These are phyloP conservation scores for Podarcis muralis DNA, from an alignment of 2,113 vertebrate species.

Conservation along the genomic window DNA sequence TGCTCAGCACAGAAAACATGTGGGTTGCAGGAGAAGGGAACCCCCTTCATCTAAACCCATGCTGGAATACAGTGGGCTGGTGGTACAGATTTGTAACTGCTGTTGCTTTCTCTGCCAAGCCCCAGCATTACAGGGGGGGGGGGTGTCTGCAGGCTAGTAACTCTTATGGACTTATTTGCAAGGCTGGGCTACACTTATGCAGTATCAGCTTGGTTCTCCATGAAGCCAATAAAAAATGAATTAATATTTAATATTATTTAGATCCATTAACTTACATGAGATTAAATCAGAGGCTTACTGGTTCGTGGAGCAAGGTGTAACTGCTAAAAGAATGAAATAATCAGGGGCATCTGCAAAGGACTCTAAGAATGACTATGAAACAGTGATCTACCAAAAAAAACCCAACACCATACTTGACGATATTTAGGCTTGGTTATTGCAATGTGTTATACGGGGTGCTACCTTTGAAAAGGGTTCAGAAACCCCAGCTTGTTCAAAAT, in stretches of 20 bases:
- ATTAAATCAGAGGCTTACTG: not conserved
- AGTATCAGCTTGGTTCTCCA: slow-evolving; percentile 25
- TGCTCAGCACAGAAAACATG: too few relatives aligned
- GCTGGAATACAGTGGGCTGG: too few relatives aligned
- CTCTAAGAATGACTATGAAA: not conserved
- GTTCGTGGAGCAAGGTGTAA: not conserved
- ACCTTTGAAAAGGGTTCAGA: not conserved
- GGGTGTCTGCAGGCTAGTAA: too few relatives aligned
- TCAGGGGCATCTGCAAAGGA: too few relatives aligned
- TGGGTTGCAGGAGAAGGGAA: too few relatives aligned
- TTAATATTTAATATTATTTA: not conserved
- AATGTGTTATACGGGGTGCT: not conserved
- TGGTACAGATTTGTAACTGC: too few relatives aligned
- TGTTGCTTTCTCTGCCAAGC: too few relatives aligned
- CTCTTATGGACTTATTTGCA: too few relatives aligned
- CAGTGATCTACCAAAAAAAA: not conserved
- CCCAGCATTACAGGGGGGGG: too few relatives aligned
- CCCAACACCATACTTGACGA: not conserved
- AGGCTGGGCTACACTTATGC: not conserved
- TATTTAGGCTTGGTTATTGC: not conserved
- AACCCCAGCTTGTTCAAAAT: not conserved
- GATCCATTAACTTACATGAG: not conserved
- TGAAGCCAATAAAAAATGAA: not conserved
- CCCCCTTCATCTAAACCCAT: too few relatives aligned
- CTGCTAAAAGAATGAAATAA: slow-evolving; percentile 30